Conservation (phyloP, 2,888 invertebrate species). For the Bugulina stolonifera region DNA sequence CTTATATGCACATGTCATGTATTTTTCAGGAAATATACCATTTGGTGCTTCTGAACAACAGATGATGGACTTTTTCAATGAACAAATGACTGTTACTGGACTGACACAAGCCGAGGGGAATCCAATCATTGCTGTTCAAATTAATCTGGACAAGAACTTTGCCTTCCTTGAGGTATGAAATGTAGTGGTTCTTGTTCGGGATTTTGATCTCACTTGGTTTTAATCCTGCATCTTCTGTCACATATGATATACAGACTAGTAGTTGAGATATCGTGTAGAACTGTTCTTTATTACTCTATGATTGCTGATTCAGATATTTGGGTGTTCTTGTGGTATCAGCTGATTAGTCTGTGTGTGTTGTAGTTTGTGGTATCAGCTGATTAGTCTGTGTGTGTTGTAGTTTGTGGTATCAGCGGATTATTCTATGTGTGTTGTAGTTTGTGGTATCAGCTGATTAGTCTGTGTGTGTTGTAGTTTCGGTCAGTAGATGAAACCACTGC, state of each 20-base stretch:
- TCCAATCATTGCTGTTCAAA: conserved; percentile 90
- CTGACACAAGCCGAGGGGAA: conserved; percentile 90
- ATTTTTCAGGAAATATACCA: conserved; percentile 81
- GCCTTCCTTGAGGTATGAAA: conserved; percentile 82
- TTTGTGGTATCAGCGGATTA: neutral
- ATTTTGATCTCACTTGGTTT: too few species aligned
- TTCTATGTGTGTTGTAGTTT: conserved; percentile 13
- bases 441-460: neutral
- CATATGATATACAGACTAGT: too few species aligned
- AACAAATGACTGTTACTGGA: conserved; percentile 93
- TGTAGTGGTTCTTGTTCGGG: too few species aligned
- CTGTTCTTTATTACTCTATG: too few species aligned
- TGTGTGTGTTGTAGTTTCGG: conserved; percentile 20
- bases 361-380: neutral
- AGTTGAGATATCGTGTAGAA: too few species aligned
- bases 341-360: neutral
- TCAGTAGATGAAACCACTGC: conserved; percentile 25
- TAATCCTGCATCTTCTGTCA: too few species aligned
- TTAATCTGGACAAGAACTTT: conserved; percentile 95
- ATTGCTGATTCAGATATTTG: neutral
- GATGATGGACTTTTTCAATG: conserved; percentile 94
- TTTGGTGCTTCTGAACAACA: conserved; percentile 86
- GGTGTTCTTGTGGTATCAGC: neutral
- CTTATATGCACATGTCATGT: too few species aligned
- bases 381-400: neutral